Evolutionary conservation across 2,888 invertebrate species (phyloP), one percentile per base, ranked within the genome.

Genomic region (Eubasilissa splendida): DNA sequence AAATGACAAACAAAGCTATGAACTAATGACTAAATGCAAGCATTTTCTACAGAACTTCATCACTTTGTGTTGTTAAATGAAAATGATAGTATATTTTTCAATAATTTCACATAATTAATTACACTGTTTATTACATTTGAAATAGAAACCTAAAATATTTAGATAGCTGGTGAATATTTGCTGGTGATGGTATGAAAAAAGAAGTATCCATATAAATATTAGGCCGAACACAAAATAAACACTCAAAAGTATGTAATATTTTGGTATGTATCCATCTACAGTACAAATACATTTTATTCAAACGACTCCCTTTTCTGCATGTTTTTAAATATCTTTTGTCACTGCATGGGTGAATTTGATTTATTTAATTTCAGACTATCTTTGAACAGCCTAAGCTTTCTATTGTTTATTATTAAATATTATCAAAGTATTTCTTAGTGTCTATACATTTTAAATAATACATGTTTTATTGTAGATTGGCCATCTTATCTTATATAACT

Each of bases 281-380:
- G 42, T 63, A 66, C 50, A 66, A 14, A n/a, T 42, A 42, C 42
- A 5, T 42, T 42, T 12, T 66, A 33, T 66, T 50, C 12, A 50
- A 9, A 66, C 42, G 33, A n/a, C 11, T 66, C 66, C 66, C 66
- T 66, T 66, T 66, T 66, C 66, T 66, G 66, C 66, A 66, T 66
- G 66, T 42, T 31, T 66, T 66, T 66, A n/a, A 7, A 42, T 42
- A 42, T 42, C 66, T 66, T 66, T n/a, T 58, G 11, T 66, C 66
- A 66, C 33, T 66, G 66, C 66, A 66, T 66, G 66, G 4, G 33
- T 66, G 9, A 4, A n/a, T 66, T 66, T 66, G n/a, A n/a, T 66
- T 66, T 1, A 42, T 63, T 33, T 63, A 5, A 42, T 42, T 42
- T 42, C 42, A 42, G 7, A 42, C 42, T 42, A 2, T 42, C 42